phyloP scores from a whole-genome alignment of 2,888 invertebrate genomes.

The Dascillus cervinus region DNA sequence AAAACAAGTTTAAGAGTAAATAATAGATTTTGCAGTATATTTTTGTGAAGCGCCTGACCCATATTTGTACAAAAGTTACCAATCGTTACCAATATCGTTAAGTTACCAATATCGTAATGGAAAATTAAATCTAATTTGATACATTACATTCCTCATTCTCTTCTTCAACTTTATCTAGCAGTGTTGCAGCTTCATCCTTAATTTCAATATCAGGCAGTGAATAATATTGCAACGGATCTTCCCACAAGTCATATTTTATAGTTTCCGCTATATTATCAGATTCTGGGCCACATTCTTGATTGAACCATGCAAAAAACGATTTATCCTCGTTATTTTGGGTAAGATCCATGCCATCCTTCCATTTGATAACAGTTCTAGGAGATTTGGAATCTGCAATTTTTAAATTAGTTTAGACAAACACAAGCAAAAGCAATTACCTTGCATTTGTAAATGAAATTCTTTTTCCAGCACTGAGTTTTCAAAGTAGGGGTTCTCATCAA shows the following conservation, averaged over 20 bases:
- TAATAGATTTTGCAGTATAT: too few species aligned
- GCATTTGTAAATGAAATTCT: slow-evolving; percentile 64
- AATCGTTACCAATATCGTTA: too few species aligned
- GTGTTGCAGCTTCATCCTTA: slow-evolving; percentile 63
- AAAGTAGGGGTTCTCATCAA: slow-evolving; percentile 76
- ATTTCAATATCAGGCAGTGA: slow-evolving; percentile 68
- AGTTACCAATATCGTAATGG: too few species aligned
- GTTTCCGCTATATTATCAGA: slow-evolving; percentile 81
- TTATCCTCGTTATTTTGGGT: slow-evolving; percentile 60
- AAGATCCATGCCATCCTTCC: slow-evolving; percentile 72
- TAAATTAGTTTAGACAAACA: too few species aligned
- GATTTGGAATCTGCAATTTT: slow-evolving; percentile 71
- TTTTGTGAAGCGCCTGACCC: too few species aligned
- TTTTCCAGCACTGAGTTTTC: slow-evolving; percentile 71
- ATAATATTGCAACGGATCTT: slow-evolving; percentile 79
- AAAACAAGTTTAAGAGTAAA: too few species aligned
- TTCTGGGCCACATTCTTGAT: slow-evolving; percentile 71
- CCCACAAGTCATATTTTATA: slow-evolving; percentile 83
- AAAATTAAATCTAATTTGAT: too few species aligned
- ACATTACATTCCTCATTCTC: too few species aligned
- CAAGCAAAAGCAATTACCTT: slow-evolving; percentile 42
- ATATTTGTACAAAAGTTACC: too few species aligned
- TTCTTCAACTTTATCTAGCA: too few species aligned
- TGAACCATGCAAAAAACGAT: slow-evolving; percentile 80
- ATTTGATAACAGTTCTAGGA: slow-evolving; percentile 66